These are phyloP conservation scores for Lasioglossum morio DNA, from an alignment of 2,888 invertebrate genomes.

Conservation along the genomic window DNA sequence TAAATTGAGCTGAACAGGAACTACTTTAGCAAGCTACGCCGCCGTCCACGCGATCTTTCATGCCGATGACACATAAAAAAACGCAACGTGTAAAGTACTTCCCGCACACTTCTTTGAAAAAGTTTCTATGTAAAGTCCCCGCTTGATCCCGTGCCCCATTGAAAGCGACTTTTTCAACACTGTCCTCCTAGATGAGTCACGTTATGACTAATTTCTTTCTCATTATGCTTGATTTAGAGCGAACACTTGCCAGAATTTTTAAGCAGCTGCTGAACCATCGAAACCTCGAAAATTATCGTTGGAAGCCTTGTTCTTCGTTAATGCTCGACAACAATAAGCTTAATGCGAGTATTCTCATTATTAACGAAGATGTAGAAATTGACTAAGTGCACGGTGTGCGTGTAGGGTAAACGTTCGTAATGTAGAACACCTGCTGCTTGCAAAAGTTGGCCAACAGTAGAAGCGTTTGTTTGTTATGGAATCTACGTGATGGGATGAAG, in stretches of 20 bases:
- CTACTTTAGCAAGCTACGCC: conserved; percentile 1
- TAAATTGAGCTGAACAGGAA: conserved; percentile 21
- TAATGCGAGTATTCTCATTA: background rate
- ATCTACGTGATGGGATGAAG: background rate
- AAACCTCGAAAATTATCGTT: background rate
- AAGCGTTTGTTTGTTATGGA: background rate
- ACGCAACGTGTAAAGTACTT: conserved; percentile 40
- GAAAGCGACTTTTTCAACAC: conserved; percentile 11
- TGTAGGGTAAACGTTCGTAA: background rate
- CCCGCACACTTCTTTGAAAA: conserved; percentile 13
- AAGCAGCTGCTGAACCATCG: background rate
- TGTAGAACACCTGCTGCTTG: background rate
- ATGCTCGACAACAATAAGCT: background rate
- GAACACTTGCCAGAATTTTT: background rate
- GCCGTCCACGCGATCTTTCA: conserved; percentile 35
- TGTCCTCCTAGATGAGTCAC: background rate
- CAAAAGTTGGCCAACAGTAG: background rate
- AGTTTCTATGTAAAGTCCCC: conserved; percentile 22
- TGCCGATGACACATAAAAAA: conserved; percentile 34
- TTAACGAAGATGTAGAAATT: background rate
- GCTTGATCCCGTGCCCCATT: conserved; percentile 6
- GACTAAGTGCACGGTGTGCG: background rate
- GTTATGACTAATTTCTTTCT: conserved; percentile 8
- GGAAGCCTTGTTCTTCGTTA: background rate
- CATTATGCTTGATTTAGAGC: conserved; percentile 14